Percentiles rank a stretch among this genome's conserved stretches.
phyloP scores from a whole-genome alignment of 2,888 invertebrate species.

The Sphinx pinastri region DNA sequence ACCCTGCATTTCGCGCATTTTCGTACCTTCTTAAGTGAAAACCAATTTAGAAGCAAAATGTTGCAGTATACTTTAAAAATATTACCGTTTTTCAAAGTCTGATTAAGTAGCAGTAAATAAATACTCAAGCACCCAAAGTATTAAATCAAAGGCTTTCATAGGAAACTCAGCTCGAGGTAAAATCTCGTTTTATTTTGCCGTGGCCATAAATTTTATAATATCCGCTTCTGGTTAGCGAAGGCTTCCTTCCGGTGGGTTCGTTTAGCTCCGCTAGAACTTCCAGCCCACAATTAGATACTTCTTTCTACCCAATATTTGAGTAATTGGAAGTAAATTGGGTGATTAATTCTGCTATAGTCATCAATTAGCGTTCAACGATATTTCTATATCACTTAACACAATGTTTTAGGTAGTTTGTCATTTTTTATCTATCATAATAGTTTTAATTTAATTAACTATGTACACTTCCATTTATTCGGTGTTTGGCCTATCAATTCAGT shows the following conservation, averaged over 20 bases:
- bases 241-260: constrained; percentile 35
- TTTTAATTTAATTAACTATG: no score
- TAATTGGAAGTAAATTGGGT: constrained; percentile 2
- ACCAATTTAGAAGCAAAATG: background rate
- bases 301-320: background rate
- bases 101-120: constrained; percentile 17
- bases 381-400: no score
- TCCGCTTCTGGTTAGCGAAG: constrained; percentile 45
- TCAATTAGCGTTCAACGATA: background rate
- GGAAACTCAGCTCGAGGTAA: constrained; percentile 43
- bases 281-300: constrained; percentile 21
- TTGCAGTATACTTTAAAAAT: background rate
- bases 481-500: no score
- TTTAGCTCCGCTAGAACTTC: constrained; percentile 31
- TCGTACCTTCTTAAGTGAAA: no score
- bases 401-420: no score
- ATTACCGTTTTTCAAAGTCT: background rate
- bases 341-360: no score
- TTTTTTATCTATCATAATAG: no score
- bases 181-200: constrained; percentile 48
- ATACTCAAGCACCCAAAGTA: background rate
- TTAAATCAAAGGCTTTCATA: constrained; percentile 37
- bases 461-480: no score
- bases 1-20: no score
- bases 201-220: constrained; percentile 53